These are phyloP conservation scores for Ostrea edulis DNA, from an alignment of 1,140 invertebrate species.

Conservation along the genomic window DNA sequence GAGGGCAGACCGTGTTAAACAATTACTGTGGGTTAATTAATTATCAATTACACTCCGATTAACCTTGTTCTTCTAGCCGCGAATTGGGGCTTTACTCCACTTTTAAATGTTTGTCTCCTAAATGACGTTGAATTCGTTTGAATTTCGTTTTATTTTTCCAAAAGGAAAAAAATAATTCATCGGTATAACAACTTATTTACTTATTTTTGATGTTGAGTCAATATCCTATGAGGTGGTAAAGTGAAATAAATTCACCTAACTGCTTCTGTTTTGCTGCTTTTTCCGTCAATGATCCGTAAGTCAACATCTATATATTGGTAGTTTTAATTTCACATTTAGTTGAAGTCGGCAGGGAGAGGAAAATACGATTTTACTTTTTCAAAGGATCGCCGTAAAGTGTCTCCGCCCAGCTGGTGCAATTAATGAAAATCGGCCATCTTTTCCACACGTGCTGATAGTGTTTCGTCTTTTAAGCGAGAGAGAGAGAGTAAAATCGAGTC, in stretches of 20 bases:
- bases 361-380: neutral
- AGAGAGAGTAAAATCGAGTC: neutral
- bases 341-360: neutral
- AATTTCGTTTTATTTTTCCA: neutral
- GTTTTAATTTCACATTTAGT: neutral
- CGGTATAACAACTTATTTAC: neutral
- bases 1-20: neutral
- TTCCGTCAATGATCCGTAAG: neutral
- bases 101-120: neutral
- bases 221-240: neutral
- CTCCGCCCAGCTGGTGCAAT: conserved; percentile 19
- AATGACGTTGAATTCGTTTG: neutral
- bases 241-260: neutral
- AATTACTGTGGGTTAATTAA: conserved; percentile 8
- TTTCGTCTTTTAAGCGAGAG: neutral
- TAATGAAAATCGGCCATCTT: neutral
- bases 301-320: neutral
- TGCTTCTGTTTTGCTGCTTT: neutral
- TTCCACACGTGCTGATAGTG: neutral
- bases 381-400: neutral
- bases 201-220: neutral
- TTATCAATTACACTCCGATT: neutral
- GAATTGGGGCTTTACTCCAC: neutral
- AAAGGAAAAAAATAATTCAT: neutral
- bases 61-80: neutral